Evolutionary conservation across 1,140 invertebrate genomes (phyloP), one percentile per base, ranked within the genome.

Genomic region (Conopomorpha cramerella): DNA sequence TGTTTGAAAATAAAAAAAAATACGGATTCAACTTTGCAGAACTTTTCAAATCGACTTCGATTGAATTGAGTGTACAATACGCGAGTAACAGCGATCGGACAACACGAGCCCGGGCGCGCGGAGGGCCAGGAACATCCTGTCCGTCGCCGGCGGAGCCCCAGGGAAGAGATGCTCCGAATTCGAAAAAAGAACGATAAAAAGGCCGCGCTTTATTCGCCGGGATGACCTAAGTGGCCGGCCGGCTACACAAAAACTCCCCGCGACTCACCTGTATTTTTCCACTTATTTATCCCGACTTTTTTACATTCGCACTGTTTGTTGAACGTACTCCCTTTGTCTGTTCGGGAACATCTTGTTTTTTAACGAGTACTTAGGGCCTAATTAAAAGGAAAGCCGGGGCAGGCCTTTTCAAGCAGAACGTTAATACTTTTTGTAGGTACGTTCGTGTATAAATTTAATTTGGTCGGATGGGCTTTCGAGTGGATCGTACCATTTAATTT

Each of bases 141-240:
- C n/a, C n/a, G n/a, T n/a, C n/a, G n/a, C n/a, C n/a, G n/a, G n/a
- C n/a, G n/a, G n/a, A n/a, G n/a, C n/a, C n/a, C n/a, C n/a, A n/a
- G n/a, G n/a, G n/a, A n/a, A n/a, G n/a, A n/a, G n/a, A n/a, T n/a
- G n/a, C n/a, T n/a, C n/a, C n/a, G n/a, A n/a, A n/a, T n/a, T 74
- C 71, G 70, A 64, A 71, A 74, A 74, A 61, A 61, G 65, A 76
- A 70, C n/a, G n/a, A 68, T 76, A 76, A 76, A 74, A 76, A 76
- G 66, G 56, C 68, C 60, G 57, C 43, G 56, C 54, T 76, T 76
- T 72, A 72, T 76, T 72, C 70, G 56, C 62, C 66, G 66, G 65
- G 70, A 74, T 74, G 70, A 74, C 70, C 70, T 74, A 72, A 74
- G 70, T 74, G 70, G 70, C 70, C 60, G 60, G 65, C 53, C 63